Percentiles rank a stretch among this genome's conserved stretches.
Conservation (phyloP, 2,797 vertebrate species). For the Gastrophryne carolinensis region DNA sequence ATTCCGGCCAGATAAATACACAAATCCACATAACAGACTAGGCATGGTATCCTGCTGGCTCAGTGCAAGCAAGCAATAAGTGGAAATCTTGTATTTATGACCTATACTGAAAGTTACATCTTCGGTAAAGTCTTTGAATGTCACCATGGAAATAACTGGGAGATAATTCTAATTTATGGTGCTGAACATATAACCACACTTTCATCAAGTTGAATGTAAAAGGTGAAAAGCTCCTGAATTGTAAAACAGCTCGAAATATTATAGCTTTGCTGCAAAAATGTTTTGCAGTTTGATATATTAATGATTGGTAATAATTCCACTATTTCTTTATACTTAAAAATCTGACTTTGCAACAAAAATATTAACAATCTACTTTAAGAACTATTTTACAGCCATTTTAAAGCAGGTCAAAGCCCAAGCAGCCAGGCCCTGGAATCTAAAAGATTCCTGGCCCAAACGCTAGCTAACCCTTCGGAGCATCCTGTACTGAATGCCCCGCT, state of each 20-base stretch:
- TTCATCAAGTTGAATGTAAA: conserved; percentile 39
- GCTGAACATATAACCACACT: conserved; percentile 39
- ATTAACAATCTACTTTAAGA: too few species aligned
- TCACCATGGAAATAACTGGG: conserved; percentile 38
- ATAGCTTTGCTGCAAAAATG: neutral
- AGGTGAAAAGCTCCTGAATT: conserved; percentile 13
- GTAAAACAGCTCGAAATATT: conserved; percentile 24
- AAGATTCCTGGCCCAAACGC: too few species aligned
- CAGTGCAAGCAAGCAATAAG: neutral
- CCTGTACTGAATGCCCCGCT: too few species aligned
- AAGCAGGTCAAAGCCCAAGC: too few species aligned
- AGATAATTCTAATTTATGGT: conserved; percentile 41
- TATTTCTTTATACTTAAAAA: neutral
- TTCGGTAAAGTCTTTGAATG: conserved; percentile 41
- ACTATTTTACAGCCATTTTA: too few species aligned
- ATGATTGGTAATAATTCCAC: neutral
- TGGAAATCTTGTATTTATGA: conserved; percentile 28
- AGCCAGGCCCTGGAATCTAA: too few species aligned
- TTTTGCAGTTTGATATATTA: conserved; percentile 16
- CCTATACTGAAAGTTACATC: conserved; percentile 25
- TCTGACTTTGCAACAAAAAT: neutral
- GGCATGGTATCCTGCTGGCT: neutral
- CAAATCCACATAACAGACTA: neutral
- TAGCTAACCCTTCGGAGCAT: too few species aligned
- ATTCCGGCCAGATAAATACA: neutral